Evolutionary conservation across 2,797 vertebrate species (phyloP), one percentile per base, ranked within the genome.

Genomic region (Hephaestus fuliginosus): DNA sequence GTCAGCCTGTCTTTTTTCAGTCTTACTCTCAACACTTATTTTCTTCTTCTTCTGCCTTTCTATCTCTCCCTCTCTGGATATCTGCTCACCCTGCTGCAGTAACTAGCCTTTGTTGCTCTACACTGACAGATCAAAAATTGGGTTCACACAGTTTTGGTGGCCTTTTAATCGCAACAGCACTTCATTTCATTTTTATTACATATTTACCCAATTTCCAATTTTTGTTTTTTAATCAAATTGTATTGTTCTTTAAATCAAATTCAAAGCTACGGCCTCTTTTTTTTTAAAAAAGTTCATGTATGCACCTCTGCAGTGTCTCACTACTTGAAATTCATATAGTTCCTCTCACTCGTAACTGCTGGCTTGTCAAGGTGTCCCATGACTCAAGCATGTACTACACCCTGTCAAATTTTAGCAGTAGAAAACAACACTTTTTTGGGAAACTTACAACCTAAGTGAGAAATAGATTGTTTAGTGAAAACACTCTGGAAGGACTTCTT

Each of bases 381-480:
- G 64, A 86, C 78, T 84, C 80, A 88, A 92, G 81, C 33, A 79
- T 86, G 65, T 74, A 77, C 88, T 78, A 80, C 81, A 90, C 77
- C 75, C 79, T 90, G 91, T 92, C 87, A 91, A 33, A 80, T 83
- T 84, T 75, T 72, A 78, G 70, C 49, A 65, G 63, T 22, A 76
- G 74, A 87, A 85, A 86, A 83, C 76, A 85, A 78, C 75, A 80
- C 36, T 81, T 79, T 83, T 82, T 79, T 39, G 28, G 64, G 76
- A 80, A 75, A 88, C 72, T 91, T 91, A 93, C 90, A 92, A 92
- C 88, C 74, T 69, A 51, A 84, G 78, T 65, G 74, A 90, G 82
- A 91, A 87, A 82, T 79, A 81, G 84, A 87, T 85, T 92, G 92
- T 93, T 94, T 93, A 81, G 87, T 86, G 83, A 92, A 93, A 93